phyloP scores from a whole-genome alignment of 2,113 vertebrate genomes.

The Neofelis nebulosa region DNA sequence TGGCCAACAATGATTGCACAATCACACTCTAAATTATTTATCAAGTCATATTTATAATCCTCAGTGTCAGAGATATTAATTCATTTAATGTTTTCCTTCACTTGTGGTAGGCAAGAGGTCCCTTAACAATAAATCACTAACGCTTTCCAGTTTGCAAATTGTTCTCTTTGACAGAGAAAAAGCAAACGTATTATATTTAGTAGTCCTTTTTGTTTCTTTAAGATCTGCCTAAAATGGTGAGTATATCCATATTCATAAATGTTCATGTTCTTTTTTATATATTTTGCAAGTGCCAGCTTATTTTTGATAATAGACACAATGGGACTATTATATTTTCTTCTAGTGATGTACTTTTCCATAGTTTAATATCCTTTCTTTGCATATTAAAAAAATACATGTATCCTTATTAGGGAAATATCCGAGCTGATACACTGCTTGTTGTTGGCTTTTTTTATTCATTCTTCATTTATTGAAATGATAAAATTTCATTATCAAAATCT shows the following conservation, averaged over 20 bases:
- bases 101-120: not conserved
- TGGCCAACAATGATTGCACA: not conserved
- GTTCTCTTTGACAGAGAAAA: not conserved
- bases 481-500: not conserved
- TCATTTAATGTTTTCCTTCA: not conserved
- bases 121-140: not conserved
- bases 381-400: not conserved
- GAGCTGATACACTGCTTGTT: not conserved
- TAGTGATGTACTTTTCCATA: not conserved
- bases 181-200: not conserved
- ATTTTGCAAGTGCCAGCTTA: not conserved
- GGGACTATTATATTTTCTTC: not conserved
- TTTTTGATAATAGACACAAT: not conserved
- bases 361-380: not conserved
- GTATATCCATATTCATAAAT: not conserved
- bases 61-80: not conserved
- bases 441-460: not conserved
- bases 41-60: not conserved
- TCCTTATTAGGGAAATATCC: not conserved
- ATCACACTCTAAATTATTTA: constrained; percentile 6
- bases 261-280: not conserved
- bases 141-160: not conserved
- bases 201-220: not conserved
- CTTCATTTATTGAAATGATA: not conserved
- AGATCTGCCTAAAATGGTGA: not conserved